phyloP scores from a whole-genome alignment of 1,140 invertebrate genomes.

The Drosophila ambigua region DNA sequence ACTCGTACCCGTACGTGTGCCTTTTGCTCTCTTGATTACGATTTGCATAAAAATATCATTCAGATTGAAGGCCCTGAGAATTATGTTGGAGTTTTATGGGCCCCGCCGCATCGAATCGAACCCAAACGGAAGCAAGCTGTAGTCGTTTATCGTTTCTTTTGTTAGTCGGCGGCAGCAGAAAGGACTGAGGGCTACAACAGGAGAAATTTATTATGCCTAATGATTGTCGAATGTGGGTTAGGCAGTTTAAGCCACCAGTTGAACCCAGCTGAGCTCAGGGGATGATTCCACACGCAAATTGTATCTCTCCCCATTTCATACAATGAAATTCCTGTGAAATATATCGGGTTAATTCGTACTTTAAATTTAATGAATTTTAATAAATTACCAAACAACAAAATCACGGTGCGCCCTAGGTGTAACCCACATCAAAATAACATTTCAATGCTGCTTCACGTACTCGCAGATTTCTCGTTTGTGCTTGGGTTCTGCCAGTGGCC shows the following conservation, averaged over 20 bases:
- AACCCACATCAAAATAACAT: background rate
- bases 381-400: background rate
- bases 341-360: too few relatives aligned
- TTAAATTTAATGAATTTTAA: background rate
- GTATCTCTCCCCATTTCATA: background rate
- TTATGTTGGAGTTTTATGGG: slow-evolving; percentile 73
- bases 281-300: too few relatives aligned
- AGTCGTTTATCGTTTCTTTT: slow-evolving; percentile 64
- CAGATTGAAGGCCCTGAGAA: slow-evolving; percentile 47
- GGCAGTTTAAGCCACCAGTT: slow-evolving; percentile 11
- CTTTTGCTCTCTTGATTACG: slow-evolving; percentile 69
- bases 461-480: background rate
- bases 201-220: slow-evolving; percentile 57
- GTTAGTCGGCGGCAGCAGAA: slow-evolving; percentile 33
- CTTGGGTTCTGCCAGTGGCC: slow-evolving; percentile 1
- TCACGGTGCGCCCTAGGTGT: too few relatives aligned
- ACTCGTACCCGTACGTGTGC: slow-evolving; percentile 46
- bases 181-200: slow-evolving; percentile 47
- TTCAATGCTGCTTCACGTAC: background rate
- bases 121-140: slow-evolving; percentile 61
- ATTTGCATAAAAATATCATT: slow-evolving; percentile 81
- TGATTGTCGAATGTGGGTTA: slow-evolving; percentile 45
- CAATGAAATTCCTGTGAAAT: too few relatives aligned
- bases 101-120: slow-evolving; percentile 28
- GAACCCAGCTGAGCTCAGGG: background rate